Conservation (phyloP, 2,797 vertebrate genomes). For the Hyperoplus immaculatus region DNA sequence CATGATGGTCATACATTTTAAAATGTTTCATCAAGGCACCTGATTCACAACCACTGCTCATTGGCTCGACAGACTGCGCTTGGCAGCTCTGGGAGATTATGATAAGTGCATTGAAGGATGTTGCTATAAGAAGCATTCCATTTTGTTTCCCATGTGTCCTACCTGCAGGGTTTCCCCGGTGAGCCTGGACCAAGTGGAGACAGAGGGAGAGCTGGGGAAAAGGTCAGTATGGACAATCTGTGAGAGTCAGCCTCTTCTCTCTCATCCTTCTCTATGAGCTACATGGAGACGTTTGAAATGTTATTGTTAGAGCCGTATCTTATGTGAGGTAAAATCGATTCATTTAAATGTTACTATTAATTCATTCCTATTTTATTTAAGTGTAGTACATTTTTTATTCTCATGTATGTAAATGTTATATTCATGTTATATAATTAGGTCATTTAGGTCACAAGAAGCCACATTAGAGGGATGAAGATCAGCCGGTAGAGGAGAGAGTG, state of each 20-base stretch:
- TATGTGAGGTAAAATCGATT: too few species aligned
- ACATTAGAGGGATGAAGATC: too few species aligned
- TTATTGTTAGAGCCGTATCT: too few species aligned
- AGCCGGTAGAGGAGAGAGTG: too few species aligned
- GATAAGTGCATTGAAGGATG: background rate
- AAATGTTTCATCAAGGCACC: background rate
- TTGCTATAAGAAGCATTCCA: background rate
- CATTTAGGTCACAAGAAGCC: too few species aligned
- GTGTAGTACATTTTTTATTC: too few species aligned
- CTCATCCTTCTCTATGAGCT: background rate
- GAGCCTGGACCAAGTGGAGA: constrained; percentile 81
- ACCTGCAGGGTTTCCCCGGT: constrained; percentile 84
- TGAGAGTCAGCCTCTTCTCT: constrained; percentile 5
- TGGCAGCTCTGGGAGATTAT: background rate
- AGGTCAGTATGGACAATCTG: constrained; percentile 76
- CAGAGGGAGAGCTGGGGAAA: constrained; percentile 82
- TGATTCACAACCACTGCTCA: constrained; percentile 3
- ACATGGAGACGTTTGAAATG: background rate
- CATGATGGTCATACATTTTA: too few species aligned
- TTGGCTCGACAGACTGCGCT: background rate
- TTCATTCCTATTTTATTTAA: too few species aligned
- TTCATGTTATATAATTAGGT: too few species aligned
- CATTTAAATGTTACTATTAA: too few species aligned
- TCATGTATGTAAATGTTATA: too few species aligned
- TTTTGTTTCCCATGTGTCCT: constrained; percentile 21